Evolutionary conservation across 2,797 vertebrate species (phyloP), one percentile per base, ranked within the genome.

Genomic region (Adrianichthys oophorus): DNA sequence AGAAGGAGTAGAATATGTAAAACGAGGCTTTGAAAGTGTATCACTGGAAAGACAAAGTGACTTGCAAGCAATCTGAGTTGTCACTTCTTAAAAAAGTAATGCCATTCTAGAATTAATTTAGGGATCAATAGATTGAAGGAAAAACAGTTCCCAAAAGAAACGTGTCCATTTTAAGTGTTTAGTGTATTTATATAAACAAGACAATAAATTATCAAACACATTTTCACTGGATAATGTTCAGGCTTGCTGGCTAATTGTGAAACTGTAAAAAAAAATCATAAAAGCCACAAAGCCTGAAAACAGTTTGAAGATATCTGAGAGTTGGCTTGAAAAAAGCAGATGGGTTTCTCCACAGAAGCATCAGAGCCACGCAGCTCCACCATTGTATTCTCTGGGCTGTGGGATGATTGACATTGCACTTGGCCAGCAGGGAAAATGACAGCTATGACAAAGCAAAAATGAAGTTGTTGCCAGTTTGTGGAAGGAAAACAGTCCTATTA

Each of bases 1-100:
- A 52, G 62, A 55, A 48, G 18, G 57, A 74, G 74, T 70, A 76
- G 56, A 44, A 68, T 72, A 81, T 79, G 76, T 85, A 77, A 60
- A 75, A 85, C 82, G 37, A 53, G 56, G 60, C 43, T 70, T 66
- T 56, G 50, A 41, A 72, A 65, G 48, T 56, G 59, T 63, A 52
- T 48, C 42, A 65, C 47, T 57, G 50, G 51, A 55, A 70, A 44
- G 41, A 45, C 47, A 55, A 53, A 56, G 67, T 52, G 61, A 54
- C 47, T 73, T 65, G 57, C 51, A 42, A 26, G 46, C 19, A 73
- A 56, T 54, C 49, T 65, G 41, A 61, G 65, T 45, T 53, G 55
- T 71, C 57, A 72, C 52, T 26, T 62, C 15, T 29, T 18, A 43
- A 19, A 72, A 41, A 55, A 61, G 23, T 37, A 19, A 24, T 37